Evolutionary conservation across 1,140 invertebrate genomes (phyloP).

Genomic region (Centruroides sculpturatus): DNA sequence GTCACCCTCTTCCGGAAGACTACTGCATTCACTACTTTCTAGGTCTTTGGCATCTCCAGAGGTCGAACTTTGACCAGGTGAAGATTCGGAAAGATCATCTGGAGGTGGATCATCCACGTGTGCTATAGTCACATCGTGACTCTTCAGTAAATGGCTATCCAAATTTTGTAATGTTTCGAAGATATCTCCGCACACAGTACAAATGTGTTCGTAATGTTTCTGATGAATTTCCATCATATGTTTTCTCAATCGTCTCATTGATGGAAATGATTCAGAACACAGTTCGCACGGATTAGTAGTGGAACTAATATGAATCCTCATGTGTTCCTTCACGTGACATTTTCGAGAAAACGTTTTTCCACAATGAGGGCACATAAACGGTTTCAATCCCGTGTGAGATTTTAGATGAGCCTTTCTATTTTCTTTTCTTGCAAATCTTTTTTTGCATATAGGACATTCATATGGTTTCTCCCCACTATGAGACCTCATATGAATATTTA

Average conservation of each 20-base stretch:
- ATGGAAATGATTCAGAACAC: conserved; percentile 10
- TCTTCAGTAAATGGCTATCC: conserved; percentile 18
- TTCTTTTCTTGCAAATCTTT: conserved; percentile 24
- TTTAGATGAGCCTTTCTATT: conserved; percentile 21
- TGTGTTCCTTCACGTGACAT: conserved; percentile 26
- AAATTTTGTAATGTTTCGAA: conserved; percentile 16
- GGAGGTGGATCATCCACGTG: neutral
- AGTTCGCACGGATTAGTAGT: conserved; percentile 9
- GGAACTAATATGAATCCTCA: conserved; percentile 19
- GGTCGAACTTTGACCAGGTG: conserved; percentile 7
- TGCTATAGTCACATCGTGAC: conserved; percentile 6
- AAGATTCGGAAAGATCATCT: conserved; percentile 8
- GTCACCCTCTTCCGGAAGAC: conserved; percentile 4
- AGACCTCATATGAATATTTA: conserved; percentile 14
- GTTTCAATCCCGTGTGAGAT: conserved; percentile 17
- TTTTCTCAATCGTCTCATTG: conserved; percentile 6
- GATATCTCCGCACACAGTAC: conserved; percentile 17
- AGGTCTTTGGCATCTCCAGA: conserved; percentile 10
- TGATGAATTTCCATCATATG: conserved; percentile 9
- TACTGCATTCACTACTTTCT: conserved; percentile 11
- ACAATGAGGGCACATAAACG: conserved; percentile 16
- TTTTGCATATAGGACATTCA: conserved; percentile 26
- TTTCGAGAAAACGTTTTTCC: conserved; percentile 23
- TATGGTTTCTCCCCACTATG: conserved; percentile 22
- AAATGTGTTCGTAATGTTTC: conserved; percentile 9